Evolutionary conservation across 2,113 vertebrate species (phyloP).

Genomic region (Phocoena sinus): DNA sequence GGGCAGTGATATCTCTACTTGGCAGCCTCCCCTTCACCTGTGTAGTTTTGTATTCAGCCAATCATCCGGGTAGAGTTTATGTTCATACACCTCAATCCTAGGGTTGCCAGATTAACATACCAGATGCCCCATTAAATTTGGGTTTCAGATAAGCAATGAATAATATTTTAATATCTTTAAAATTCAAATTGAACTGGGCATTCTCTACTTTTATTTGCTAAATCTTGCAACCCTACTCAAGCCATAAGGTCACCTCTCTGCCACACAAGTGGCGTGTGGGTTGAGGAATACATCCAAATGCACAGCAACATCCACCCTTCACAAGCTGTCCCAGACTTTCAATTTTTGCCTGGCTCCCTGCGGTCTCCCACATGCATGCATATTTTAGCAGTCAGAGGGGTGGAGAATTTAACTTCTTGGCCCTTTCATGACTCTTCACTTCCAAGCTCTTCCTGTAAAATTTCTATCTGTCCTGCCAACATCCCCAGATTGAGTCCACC

Average conservation of each 20-base stretch:
- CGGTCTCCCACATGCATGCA: background rate
- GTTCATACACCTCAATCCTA: background rate
- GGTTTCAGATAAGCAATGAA: background rate
- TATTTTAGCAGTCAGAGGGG: background rate
- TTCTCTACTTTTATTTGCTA: background rate
- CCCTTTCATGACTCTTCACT: background rate
- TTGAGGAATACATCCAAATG: background rate
- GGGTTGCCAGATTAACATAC: background rate
- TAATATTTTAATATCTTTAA: background rate
- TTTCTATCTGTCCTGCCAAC: background rate
- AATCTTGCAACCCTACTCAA: background rate
- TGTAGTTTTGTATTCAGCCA: background rate
- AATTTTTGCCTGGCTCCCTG: background rate
- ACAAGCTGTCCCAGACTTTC: background rate
- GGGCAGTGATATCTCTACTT: background rate
- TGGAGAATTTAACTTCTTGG: background rate
- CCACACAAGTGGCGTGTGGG: background rate
- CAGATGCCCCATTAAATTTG: background rate
- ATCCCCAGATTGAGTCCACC: background rate
- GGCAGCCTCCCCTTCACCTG: background rate
- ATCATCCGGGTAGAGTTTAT: background rate
- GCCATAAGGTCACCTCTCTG: background rate
- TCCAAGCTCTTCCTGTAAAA: background rate
- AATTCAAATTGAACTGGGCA: background rate
- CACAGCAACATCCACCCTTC: background rate